phyloP scores from a whole-genome alignment of 2,797 vertebrate genomes.

The Anas georgica region DNA sequence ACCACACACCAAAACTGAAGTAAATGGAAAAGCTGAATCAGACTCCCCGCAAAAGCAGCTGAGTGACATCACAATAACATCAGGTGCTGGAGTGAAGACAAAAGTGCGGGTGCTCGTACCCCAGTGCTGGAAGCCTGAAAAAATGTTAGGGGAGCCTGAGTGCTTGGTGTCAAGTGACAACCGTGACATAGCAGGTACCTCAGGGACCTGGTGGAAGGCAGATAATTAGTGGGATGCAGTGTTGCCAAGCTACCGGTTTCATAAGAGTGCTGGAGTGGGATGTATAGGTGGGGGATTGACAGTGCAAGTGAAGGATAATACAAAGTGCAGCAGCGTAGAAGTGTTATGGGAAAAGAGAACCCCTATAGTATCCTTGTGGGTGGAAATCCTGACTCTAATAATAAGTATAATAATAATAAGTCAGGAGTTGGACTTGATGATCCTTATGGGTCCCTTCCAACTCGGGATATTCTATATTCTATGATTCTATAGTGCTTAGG shows the following conservation, averaged over 20 bases:
- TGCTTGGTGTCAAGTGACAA: not conserved
- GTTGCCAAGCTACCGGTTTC: conserved; percentile 34
- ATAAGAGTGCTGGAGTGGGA: conserved; percentile 6
- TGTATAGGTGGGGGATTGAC: conserved; percentile 19
- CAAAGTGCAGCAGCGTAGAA: not conserved
- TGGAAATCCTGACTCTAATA: conserved; percentile 30
- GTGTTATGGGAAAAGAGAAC: not conserved
- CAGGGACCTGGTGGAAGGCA: not conserved
- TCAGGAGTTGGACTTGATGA: no score
- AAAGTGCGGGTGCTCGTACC: accelerated
- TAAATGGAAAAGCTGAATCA: not conserved
- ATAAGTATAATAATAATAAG: not conserved
- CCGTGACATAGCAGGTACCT: not conserved
- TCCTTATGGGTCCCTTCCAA: no score
- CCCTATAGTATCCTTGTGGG: not conserved
- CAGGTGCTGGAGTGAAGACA: not conserved
- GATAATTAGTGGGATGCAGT: not conserved
- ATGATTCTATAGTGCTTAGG: conserved; percentile 7
- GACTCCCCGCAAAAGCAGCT: not conserved
- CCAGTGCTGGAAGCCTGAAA: not conserved
- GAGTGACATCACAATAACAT: not conserved
- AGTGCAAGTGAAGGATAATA: not conserved
- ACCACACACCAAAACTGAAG: not conserved
- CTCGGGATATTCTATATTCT: no score
- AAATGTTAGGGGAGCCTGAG: not conserved